Conservation (phyloP, 2,888 invertebrate genomes). For the Neoascia interrupta region DNA sequence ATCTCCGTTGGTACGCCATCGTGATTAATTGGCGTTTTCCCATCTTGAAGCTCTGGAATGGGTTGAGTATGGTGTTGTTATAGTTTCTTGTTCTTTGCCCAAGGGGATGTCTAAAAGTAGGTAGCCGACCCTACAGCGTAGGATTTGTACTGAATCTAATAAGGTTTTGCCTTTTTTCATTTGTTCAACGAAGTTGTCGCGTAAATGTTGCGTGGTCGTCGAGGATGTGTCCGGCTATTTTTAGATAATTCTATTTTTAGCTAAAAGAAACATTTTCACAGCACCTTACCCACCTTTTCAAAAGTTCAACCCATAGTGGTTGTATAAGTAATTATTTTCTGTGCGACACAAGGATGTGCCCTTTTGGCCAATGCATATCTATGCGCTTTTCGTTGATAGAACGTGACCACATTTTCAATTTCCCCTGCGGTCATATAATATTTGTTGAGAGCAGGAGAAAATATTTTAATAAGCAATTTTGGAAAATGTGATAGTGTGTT, state of each 20-base stretch:
- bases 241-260: conserved; percentile 52
- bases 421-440: too few species aligned
- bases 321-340: neutral
- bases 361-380: too few species aligned
- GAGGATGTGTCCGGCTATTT: conserved; percentile 42
- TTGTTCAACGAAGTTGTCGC: too few species aligned
- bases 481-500: too few species aligned
- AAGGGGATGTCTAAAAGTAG: conserved; percentile 48
- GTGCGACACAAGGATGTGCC: too few species aligned
- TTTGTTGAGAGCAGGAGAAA: too few species aligned
- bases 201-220: conserved; percentile 53
- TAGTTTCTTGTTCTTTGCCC: conserved; percentile 17
- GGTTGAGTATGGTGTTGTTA: neutral
- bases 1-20: conserved; percentile 19
- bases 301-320: neutral
- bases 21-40: conserved; percentile 57
- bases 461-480: too few species aligned
- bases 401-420: conserved; percentile 65
- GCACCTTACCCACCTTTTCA: neutral
- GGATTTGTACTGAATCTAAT: conserved; percentile 35
- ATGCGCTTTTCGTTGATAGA: conserved; percentile 33
- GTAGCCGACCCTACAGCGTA: conserved; percentile 1
- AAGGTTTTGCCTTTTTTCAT: too few species aligned
- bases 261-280: too few species aligned
- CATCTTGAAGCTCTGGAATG: neutral